Evolutionary conservation across 2,113 vertebrate species (phyloP).

Genomic region (Spheniscus mendiculus): DNA sequence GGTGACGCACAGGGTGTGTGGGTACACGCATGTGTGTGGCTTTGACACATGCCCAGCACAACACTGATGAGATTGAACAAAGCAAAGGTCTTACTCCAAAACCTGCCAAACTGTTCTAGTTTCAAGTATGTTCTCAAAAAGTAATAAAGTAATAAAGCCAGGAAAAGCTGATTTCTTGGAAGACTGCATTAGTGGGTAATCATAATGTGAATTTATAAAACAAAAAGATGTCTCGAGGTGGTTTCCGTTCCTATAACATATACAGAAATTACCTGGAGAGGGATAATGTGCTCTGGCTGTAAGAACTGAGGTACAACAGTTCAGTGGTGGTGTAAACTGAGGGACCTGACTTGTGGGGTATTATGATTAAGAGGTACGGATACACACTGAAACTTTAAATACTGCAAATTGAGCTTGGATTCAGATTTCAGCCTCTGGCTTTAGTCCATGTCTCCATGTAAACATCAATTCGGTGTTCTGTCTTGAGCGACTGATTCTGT

Average conservation of each 20-base stretch:
- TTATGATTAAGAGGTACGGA: neutral
- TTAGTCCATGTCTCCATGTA: neutral
- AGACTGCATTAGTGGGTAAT: neutral
- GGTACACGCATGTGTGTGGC: neutral
- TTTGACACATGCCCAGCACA: neutral
- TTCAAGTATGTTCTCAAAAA: neutral
- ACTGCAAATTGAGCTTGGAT: neutral
- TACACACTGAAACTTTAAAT: neutral
- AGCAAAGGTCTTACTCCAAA: neutral
- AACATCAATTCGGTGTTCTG: neutral
- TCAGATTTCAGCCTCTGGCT: neutral
- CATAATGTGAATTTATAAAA: neutral
- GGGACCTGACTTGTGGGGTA: neutral
- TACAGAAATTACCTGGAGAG: neutral
- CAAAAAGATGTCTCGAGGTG: neutral
- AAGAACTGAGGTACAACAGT: neutral
- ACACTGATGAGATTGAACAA: neutral
- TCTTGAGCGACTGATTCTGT: neutral
- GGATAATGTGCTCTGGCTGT: neutral
- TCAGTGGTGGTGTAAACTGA: neutral
- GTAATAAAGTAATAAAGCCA: neutral
- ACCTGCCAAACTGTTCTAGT: neutral
- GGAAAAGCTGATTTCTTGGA: neutral
- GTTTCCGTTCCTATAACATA: fast-evolving
- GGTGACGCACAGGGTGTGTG: fast-evolving